Evolutionary conservation across 1,140 invertebrate species (phyloP), one percentile per base, ranked within the genome.

Genomic region (Drosophila mauritiana): DNA sequence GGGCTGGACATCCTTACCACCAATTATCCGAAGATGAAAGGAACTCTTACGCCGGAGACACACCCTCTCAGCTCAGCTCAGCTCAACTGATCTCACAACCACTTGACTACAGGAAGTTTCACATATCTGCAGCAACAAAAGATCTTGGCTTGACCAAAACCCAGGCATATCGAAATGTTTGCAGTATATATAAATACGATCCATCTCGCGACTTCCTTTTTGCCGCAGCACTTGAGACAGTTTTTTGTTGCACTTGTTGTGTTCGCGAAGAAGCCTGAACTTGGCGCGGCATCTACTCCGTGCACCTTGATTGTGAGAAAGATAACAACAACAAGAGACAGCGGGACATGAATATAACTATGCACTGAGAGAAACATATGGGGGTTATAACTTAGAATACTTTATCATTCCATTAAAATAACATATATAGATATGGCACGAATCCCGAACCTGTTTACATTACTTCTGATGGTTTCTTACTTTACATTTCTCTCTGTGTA

Each of bases 291-390:
- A 58, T 74, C 70, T 62, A 64, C 81, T 46, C 64, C 63, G 74
- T 81, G 73, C 84, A 88, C 82, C 82, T 86, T 81, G 84, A 89
- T 89, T 89, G 84, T 89, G 84, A 89, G 84, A 89, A 89, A 89
- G 84, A 89, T 89, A 89, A 62, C 73, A 68, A 59, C 62, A 73
- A 61, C 65, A 67, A 48, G 58, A 72, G 48, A 51, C 48, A 34
- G 48, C 48, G 48, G 48, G 25, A 52, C 57, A 54, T 22, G 25
- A 42, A 59, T 69, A 73, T 27, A 27, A 72, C 62, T 62, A 42
- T 52, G 12, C 49, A 73, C 31, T 64, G 36, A 15, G 12, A 37
- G 34, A 51, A 51, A 27, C 11, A 13, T 6, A 1, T 13, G 22
- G 2, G 39, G 13, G 37, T 39, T 31, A 22, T 22, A 22, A 22